A percentile compares a stretch with the other conserved stretches of the same genome.
Evolutionary conservation across 2,888 invertebrate genomes (phyloP).

Genomic region (Ditylenchus weischeri): DNA sequence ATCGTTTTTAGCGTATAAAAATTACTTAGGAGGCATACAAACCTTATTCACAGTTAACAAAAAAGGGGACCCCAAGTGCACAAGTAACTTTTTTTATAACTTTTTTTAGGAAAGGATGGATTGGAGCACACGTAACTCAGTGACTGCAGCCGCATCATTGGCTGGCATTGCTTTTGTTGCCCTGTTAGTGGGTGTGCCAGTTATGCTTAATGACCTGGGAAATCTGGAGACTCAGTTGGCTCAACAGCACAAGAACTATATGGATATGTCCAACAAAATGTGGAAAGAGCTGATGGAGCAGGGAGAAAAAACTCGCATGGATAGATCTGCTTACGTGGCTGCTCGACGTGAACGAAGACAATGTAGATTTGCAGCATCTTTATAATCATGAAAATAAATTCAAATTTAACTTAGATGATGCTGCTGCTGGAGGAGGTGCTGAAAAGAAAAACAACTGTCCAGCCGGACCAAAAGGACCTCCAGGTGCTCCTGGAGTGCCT

Average conservation of each 20-base stretch:
- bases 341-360: slow-evolving; percentile 27
- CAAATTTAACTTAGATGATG: neutral
- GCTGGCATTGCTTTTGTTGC: slow-evolving; percentile 42
- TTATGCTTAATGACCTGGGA: slow-evolving; percentile 42
- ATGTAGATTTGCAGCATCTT: slow-evolving; percentile 29
- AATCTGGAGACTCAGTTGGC: slow-evolving; percentile 44
- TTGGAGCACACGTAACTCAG: slow-evolving; percentile 14
- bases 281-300: slow-evolving; percentile 47
- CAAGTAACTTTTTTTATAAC: neutral
- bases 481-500: slow-evolving; percentile 29
- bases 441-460: slow-evolving; percentile 34
- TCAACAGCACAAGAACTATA: slow-evolving; percentile 38
- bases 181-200: slow-evolving; percentile 42
- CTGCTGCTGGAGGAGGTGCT: slow-evolving; percentile 1
- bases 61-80: too few relatives aligned
- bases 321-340: slow-evolving; percentile 28
- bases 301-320: slow-evolving; percentile 36
- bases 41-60: too few relatives aligned
- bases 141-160: slow-evolving; percentile 40
- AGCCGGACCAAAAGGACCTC: slow-evolving; percentile 41
- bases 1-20: too few relatives aligned
- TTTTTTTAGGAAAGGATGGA: slow-evolving; percentile 3
- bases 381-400: neutral
- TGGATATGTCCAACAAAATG: slow-evolving; percentile 46
- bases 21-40: too few relatives aligned